Percentiles rank a stretch among this genome's conserved stretches.
These are phyloP conservation scores for Thalassoma bifasciatum DNA, from an alignment of 2,113 vertebrate genomes.

Conservation along the genomic window DNA sequence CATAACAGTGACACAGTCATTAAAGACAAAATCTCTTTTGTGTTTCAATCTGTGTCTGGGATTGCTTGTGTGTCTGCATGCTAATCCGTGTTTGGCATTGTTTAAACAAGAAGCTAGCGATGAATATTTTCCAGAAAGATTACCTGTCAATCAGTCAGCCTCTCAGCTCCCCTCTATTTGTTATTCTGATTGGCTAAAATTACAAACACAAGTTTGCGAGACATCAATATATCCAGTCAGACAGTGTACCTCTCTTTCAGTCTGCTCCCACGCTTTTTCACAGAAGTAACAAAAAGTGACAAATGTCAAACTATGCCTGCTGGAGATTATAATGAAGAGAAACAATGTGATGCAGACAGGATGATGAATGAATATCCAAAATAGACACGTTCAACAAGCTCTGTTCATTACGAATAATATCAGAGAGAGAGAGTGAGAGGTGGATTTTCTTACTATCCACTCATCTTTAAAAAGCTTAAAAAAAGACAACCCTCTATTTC, in stretches of 20 bases:
- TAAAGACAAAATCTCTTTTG: conserved; percentile 24
- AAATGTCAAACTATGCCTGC: conserved; percentile 22
- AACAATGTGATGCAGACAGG: conserved; percentile 4
- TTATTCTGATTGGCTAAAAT: conserved; percentile 51
- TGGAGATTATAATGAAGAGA: conserved; percentile 11
- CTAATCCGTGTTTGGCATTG: conserved; percentile 11
- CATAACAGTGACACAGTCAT: conserved; percentile 25
- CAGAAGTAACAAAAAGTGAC: conserved; percentile 3
- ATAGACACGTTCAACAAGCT: not conserved
- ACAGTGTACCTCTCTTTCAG: not conserved
- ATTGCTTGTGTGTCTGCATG: conserved; percentile 16
- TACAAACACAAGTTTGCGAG: conserved; percentile 31
- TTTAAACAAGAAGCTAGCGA: conserved; percentile 22
- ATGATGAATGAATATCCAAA: conserved; percentile 1
- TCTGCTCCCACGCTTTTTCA: not conserved
- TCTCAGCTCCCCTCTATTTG: conserved; percentile 34
- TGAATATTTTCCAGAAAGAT: conserved; percentile 31
- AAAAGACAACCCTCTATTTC: conserved; percentile 14
- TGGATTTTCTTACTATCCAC: not conserved
- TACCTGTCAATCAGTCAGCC: conserved; percentile 48
- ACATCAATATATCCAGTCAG: conserved; percentile 26
- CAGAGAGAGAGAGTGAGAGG: not conserved
- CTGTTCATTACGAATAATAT: conserved; percentile 7
- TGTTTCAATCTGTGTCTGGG: conserved; percentile 8
- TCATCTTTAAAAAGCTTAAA: conserved; percentile 11